Evolutionary conservation across 2,797 vertebrate species (phyloP).

Genomic region (Melanotaenia trifasciata): DNA sequence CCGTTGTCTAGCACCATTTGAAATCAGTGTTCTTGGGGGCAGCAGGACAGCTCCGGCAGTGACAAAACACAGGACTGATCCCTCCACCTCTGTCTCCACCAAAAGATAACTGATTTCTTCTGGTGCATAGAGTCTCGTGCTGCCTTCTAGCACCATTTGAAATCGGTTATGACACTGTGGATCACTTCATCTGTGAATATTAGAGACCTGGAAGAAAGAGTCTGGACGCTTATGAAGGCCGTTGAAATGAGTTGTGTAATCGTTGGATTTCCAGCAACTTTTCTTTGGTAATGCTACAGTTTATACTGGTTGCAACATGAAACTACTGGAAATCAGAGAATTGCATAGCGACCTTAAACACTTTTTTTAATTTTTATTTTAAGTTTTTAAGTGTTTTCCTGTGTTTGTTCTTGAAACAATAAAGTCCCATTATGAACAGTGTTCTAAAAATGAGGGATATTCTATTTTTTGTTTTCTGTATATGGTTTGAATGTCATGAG

Average conservation of each 20-base stretch:
- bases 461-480: background rate
- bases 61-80: constrained; percentile 8
- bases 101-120: constrained; percentile 99
- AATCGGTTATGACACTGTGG: constrained; percentile 99
- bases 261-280: background rate
- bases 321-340: background rate
- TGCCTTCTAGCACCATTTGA: constrained; percentile 99
- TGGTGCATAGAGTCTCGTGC: constrained; percentile 96
- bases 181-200: constrained; percentile 71
- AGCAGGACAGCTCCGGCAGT: constrained; percentile 78
- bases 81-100: constrained; percentile 81
- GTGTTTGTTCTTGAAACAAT: background rate
- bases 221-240: background rate
- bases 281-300: too few species aligned
- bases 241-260: background rate
- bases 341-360: background rate
- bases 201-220: background rate
- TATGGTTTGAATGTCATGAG: background rate
- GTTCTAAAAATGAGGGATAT: background rate
- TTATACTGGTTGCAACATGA: background rate
- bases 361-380: background rate
- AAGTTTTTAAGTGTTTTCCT: background rate
- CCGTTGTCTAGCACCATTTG: constrained; percentile 99
- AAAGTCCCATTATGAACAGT: background rate
- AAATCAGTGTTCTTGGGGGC: constrained; percentile 99